Evolutionary conservation across 2,888 invertebrate species (phyloP), one percentile per base, ranked within the genome.

Genomic region (Phrixothrix hirtus): DNA sequence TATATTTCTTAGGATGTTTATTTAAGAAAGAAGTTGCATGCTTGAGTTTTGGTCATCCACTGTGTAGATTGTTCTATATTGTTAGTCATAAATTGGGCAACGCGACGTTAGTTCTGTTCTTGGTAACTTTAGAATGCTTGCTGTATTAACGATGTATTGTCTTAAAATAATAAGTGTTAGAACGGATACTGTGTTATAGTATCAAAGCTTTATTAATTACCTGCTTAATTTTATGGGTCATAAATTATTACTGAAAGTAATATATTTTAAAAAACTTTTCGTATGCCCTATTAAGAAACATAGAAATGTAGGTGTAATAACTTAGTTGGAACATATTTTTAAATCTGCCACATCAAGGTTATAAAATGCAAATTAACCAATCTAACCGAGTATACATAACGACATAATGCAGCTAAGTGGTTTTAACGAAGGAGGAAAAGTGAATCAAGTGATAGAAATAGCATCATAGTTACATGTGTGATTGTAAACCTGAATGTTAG

Each of bases 351-450:
- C 32, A 26, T 14, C 48, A 49, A 49, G 41, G 42, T 42, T 42
- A 37, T 42, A 43, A 53, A 53, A 46, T 53, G 53, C 47, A 53
- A 53, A 53, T 53, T 46, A 47, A 12, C 41, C 47, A 53, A 53
- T 53, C 53, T 36, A 37, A 38, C 29, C 31, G 34, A 47, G 30
- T 39, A 12, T 15, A 25, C 41, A 44, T 45, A 46, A 41, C 37
- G 46, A 42, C 34, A 41, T 47, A 53, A 53, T 32, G 35, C 53
- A 41, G 29, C 47, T 25, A 53, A 53, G 47, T 53, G 53, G 47
- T 53, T 51, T 39, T 39, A 53, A 46, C 36, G 34, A 37, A 27
- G 17, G 36, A 12, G 13, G 10, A 31, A 29, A 35, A 27, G 41
- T 41, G 25, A 41, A 45, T 26, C 45, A 45, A 39, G 39, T 45